These are phyloP conservation scores for Apostichopus leukothele DNA, from an alignment of 53 echinoderm and acorn worm genomes.

Conservation along the genomic window DNA sequence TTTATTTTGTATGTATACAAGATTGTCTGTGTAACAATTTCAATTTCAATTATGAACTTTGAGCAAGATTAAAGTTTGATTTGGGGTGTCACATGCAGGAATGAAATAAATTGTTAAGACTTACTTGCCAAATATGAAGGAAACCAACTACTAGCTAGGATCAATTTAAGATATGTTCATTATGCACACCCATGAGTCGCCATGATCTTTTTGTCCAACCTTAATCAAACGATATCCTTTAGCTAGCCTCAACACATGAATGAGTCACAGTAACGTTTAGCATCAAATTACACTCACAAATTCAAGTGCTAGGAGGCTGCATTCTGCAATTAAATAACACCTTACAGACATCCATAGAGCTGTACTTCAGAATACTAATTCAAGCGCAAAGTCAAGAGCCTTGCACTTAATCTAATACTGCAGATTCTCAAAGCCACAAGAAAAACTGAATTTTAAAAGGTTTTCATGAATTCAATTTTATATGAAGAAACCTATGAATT, in stretches of 20 bases:
- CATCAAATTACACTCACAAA: slow-evolving; percentile 23
- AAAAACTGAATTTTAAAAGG: not conserved
- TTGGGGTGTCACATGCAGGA: too few relatives aligned
- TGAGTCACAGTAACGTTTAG: slow-evolving; percentile 30
- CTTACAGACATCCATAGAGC: slow-evolving; percentile 28
- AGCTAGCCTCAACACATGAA: slow-evolving; percentile 29
- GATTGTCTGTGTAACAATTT: too few relatives aligned
- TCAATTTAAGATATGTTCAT: too few relatives aligned
- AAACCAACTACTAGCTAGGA: too few relatives aligned
- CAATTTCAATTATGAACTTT: too few relatives aligned
- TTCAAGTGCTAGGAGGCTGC: not conserved
- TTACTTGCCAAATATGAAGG: too few relatives aligned
- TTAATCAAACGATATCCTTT: not conserved
- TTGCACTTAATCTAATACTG: not conserved
- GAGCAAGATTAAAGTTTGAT: too few relatives aligned
- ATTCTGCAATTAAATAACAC: slow-evolving; percentile 47
- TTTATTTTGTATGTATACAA: too few relatives aligned
- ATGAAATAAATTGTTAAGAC: too few relatives aligned
- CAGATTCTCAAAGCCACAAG: not conserved
- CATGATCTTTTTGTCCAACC: not conserved
- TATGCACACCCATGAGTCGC: too few relatives aligned
- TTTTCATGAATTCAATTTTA: not conserved
- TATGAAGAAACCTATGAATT: not conserved
- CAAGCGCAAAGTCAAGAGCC: slow-evolving; percentile 22
- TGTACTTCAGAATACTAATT: slow-evolving; percentile 13